phyloP scores from a whole-genome alignment of 1,140 invertebrate genomes.

The Sipha flava region DNA sequence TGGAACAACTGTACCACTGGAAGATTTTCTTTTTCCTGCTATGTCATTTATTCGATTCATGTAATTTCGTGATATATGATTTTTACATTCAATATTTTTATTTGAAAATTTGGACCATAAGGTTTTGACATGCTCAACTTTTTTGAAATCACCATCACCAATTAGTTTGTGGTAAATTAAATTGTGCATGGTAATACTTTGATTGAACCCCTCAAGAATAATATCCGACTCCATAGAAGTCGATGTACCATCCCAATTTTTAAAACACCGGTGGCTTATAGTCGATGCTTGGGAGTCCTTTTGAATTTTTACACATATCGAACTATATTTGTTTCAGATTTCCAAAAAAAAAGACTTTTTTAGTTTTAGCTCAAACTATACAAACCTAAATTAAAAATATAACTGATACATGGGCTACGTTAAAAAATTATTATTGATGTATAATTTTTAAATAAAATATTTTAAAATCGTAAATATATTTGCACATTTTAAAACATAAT shows the following conservation, averaged over 20 bases:
- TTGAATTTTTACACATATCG: too few species aligned
- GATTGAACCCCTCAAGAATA: background rate
- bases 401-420: too few species aligned
- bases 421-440: too few species aligned
- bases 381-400: background rate
- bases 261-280: too few species aligned
- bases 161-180: background rate
- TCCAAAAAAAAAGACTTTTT: background rate
- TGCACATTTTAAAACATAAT: too few species aligned
- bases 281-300: too few species aligned
- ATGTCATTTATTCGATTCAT: background rate
- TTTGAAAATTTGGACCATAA: background rate
- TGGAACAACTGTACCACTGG: background rate
- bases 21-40: background rate
- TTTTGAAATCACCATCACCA: too few species aligned
- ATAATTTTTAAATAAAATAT: too few species aligned
- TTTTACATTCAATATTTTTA: background rate
- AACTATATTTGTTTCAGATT: too few species aligned
- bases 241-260: background rate
- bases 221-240: background rate
- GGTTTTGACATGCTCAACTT: background rate
- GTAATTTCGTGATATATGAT: background rate
- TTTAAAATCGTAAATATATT: too few species aligned
- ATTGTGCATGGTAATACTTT: background rate
- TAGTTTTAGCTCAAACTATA: background rate